Conservation (phyloP, 2,888 invertebrate genomes). For the Heteromyza rotundicornis region DNA sequence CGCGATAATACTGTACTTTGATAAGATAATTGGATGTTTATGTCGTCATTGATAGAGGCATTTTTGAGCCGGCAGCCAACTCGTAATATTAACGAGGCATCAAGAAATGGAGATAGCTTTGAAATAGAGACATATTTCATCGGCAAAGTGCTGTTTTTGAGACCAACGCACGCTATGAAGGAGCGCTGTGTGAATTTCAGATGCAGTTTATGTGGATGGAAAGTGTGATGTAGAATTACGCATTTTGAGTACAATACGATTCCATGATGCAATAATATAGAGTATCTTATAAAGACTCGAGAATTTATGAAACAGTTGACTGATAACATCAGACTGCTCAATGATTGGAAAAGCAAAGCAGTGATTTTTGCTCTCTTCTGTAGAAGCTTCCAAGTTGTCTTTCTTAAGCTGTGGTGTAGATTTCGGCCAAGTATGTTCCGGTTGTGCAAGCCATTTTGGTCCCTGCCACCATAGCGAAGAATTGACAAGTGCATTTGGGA, state of each 20-base stretch:
- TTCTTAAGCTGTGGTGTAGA: background rate
- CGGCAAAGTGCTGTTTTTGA: too few species aligned
- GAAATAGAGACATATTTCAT: too few species aligned
- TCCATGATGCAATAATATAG: background rate
- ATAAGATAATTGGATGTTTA: too few species aligned
- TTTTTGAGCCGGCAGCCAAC: too few species aligned
- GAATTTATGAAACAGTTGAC: background rate
- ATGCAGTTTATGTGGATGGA: background rate
- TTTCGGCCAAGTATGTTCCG: background rate
- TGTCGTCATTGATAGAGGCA: too few species aligned
- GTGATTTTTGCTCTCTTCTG: background rate
- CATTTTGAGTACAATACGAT: background rate
- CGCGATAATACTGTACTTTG: too few species aligned
- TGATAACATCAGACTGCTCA: background rate
- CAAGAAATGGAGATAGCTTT: too few species aligned
- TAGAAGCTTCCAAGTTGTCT: background rate
- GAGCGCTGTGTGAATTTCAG: too few species aligned
- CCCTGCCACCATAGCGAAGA: background rate
- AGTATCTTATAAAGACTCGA: too few species aligned
- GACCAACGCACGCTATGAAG: too few species aligned
- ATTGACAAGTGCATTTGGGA: background rate
- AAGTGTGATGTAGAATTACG: background rate
- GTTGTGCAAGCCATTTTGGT: background rate
- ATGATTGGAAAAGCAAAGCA: too few species aligned
- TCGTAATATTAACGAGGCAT: too few species aligned